Evolutionary conservation across 92 coral and sea anemone genomes (phyloP).

Genomic region (Porites divaricata): DNA sequence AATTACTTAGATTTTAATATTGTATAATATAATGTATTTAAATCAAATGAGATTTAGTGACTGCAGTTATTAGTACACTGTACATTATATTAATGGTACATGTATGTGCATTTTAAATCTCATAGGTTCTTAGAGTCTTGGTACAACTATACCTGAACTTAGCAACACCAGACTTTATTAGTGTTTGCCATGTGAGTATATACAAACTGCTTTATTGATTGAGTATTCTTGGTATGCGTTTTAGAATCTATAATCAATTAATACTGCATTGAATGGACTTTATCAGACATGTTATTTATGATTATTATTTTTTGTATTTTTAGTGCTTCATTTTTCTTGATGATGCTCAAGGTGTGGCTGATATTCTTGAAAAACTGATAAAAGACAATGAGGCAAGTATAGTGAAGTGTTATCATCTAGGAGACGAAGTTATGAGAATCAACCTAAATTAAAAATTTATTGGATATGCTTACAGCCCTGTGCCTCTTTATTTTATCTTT

Average conservation of each 20-base stretch:
- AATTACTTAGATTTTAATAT: too few relatives aligned
- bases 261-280: background rate
- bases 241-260: background rate
- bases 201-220: background rate
- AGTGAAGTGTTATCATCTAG: background rate
- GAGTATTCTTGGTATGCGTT: background rate
- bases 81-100: too few relatives aligned
- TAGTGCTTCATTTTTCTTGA: slow-evolving; percentile 98
- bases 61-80: too few relatives aligned
- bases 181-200: slow-evolving; percentile 93
- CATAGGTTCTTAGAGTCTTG: slow-evolving; percentile 86
- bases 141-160: slow-evolving; percentile 86
- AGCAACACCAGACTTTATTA: slow-evolving; percentile 95
- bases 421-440: too few relatives aligned
- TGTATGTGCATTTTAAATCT: background rate
- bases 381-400: slow-evolving; percentile 92
- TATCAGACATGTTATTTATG: background rate
- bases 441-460: too few relatives aligned
- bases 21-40: too few relatives aligned
- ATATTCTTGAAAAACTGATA: slow-evolving; percentile 89
- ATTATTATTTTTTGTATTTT: background rate
- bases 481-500: background rate
- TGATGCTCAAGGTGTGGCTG: slow-evolving; percentile 93
- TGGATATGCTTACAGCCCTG: background rate
- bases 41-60: too few relatives aligned